A percentile compares a stretch with the other conserved stretches of the same genome.
These are phyloP conservation scores for Uria lomvia DNA, from an alignment of 2,113 vertebrate genomes.

Conservation along the genomic window DNA sequence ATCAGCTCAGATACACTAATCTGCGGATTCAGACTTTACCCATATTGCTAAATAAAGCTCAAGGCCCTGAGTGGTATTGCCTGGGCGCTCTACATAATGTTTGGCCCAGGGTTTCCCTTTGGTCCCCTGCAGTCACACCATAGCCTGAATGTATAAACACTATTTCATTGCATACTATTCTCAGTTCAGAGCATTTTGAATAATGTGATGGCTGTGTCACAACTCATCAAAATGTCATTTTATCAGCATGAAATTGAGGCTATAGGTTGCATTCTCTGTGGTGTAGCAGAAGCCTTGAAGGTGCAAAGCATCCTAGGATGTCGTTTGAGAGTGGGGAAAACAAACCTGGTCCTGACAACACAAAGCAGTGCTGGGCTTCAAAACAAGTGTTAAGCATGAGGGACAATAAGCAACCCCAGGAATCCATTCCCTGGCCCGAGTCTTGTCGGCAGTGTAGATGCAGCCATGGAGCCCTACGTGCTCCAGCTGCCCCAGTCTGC, in stretches of 20 bases:
- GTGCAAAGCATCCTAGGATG: background rate
- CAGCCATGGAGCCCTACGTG: background rate
- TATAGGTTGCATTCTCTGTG: background rate
- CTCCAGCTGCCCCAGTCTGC: background rate
- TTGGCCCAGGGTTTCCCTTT: background rate
- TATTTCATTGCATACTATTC: background rate
- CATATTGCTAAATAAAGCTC: background rate
- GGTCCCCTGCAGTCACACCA: background rate
- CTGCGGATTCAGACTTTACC: background rate
- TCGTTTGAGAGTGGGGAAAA: background rate
- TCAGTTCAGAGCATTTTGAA: background rate
- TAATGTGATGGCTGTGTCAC: background rate
- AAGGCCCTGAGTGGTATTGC: background rate
- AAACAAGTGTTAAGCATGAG: background rate
- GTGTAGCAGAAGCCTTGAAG: background rate
- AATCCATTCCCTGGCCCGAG: background rate
- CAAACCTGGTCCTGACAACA: background rate
- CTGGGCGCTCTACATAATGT: background rate
- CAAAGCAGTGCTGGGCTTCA: background rate
- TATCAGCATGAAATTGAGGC: background rate
- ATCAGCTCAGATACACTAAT: background rate
- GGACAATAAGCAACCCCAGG: background rate
- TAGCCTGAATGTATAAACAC: background rate
- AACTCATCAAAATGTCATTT: conserved; percentile 13
- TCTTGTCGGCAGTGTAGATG: background rate